Base-by-base conservation (phyloP, 92 coral and sea anemone genomes). In the Palythoa grandis region DNA sequence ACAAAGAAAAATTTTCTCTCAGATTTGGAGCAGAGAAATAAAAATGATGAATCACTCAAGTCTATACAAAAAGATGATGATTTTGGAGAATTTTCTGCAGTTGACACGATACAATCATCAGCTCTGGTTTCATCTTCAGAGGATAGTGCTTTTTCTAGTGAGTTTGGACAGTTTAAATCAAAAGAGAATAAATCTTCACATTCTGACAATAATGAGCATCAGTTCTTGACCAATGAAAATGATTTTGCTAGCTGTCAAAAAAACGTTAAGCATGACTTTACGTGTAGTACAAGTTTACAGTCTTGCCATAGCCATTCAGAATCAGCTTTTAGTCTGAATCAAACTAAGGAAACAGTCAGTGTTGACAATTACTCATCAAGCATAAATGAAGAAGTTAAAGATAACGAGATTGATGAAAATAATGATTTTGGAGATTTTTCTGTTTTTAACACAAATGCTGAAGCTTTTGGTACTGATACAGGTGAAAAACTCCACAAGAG, bases 361-460 rank as follows among this genome's bases (percentile, higher is more conserved):
- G 47, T 1, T 8, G 37, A 19, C 38, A 12, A 60, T 9, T 13
- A 38, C 16, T 19, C 37, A 37, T 60, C 70, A 23, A 78, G 9
- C 37, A 8, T 50, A 60, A 78, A 52, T 80, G 25, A 50, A 80
- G 16, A 2, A 4, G 17, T 50, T 23, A 47, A 7, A 22, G 12
- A 66, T 23, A 80, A 48, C 10, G 52, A 24, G 23, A 24, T 16
- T 47, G 23, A 65, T 43, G 74, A 66, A 22, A 24, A 10, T 24
- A 54, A 80, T 47, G 85, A 80, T 43, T 80, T 80, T 80, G 85
- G 85, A 50, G 74, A 66, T 80, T 80, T 78, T 39, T 48, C 71
- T 38, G 23, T 39, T 38, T 58, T 67, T 54, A 48, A 54, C 17
- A 47, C n/a, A 35, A 66, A 8, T 80, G 54, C 70, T 8, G 74